phyloP scores from a whole-genome alignment of 2,797 vertebrate genomes.

The Erethizon dorsatum region DNA sequence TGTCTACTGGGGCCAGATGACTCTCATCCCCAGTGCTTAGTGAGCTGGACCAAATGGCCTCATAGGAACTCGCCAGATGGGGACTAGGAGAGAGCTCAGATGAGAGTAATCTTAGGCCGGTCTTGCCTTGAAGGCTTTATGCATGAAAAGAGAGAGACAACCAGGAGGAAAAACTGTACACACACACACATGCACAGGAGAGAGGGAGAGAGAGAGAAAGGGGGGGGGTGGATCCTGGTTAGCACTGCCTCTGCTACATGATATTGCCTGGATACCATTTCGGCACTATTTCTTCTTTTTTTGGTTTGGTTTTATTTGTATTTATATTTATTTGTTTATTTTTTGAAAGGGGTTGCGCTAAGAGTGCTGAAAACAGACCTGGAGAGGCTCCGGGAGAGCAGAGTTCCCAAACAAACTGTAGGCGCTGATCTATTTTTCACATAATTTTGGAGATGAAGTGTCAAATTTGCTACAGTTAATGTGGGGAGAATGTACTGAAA shows the following conservation, averaged over 20 bases:
- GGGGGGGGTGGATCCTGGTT: background rate
- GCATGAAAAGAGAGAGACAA: background rate
- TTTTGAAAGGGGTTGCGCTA: no score
- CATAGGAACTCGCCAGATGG: background rate
- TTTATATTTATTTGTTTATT: background rate
- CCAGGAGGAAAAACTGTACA: background rate
- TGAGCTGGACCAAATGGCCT: background rate
- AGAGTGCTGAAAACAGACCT: background rate
- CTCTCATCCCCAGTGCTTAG: background rate
- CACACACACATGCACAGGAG: background rate
- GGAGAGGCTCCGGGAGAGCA: background rate
- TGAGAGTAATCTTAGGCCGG: background rate
- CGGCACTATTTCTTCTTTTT: background rate
- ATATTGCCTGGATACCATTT: background rate
- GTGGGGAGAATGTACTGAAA: background rate
- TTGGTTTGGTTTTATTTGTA: background rate
- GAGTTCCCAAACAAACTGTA: background rate
- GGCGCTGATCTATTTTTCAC: background rate
- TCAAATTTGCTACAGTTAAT: background rate
- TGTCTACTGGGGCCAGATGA: background rate
- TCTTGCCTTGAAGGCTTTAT: background rate
- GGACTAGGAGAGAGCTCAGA: background rate
- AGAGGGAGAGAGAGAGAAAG: no score
- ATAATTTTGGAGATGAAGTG: conserved; percentile 14
- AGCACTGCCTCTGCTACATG: background rate